Evolutionary conservation across 2,797 vertebrate genomes (phyloP), one percentile per base, ranked within the genome.

Genomic region (Iguana delicatissima): DNA sequence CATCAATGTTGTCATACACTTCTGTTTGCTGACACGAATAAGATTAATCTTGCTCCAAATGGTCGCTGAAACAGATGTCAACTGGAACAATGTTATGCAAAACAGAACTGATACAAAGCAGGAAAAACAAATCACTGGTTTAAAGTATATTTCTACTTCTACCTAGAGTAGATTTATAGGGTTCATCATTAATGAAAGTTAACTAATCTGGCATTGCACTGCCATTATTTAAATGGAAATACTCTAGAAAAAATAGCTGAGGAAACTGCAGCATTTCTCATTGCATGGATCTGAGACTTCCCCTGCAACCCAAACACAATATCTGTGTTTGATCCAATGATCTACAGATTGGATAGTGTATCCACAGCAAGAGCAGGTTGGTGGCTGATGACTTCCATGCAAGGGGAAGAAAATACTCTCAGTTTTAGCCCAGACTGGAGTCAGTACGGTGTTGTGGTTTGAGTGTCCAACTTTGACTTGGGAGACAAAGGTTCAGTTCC

Each of bases 81-180:
- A 72, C 69, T 59, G 35, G 80, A 46, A 73, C 38, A 82, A 82
- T 29, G 42, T 88, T 73, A 88, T 13, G 38, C 24, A 72, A 88
- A 72, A 55, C 18, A n/a, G 16, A 82, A 46, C 38, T n/a, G 73
- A 64, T 16, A 81, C 24, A 20, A 18, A 55, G 57, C 32, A 42
- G 74, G 13, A 46, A 46, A 50, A 67, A 69, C 2, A 46, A 67
- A 59, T 24, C 67, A 50, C 77, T 81, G 9, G 26, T 72, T 72
- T 35, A 69, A 16, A 26, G n/a, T 35, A 55, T 50, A 72, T 81
- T 79, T 83, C 72, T 62, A 38, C 42, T 84, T 89, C 20, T 9
- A 4, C 42, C 32, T 46, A 26, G 52, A 62, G 59, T 46, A 72
- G n/a, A 6, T n/a, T 12, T 80, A 2, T 18, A 84, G 80, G 77